Base-by-base conservation (phyloP, 2,113 vertebrate genomes). In the Epinephelus lanceolatus region DNA sequence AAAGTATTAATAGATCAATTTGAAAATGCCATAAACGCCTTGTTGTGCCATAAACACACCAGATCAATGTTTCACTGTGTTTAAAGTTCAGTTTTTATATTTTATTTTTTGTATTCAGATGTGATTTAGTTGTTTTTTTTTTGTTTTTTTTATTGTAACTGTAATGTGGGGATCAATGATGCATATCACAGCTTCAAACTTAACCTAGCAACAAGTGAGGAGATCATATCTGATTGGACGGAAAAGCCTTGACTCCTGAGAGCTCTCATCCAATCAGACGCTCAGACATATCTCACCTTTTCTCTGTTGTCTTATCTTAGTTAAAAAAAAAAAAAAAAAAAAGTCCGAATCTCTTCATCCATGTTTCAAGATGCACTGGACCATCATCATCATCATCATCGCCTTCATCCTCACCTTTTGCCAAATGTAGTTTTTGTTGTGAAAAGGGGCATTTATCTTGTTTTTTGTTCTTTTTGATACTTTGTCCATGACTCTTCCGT, bases 381-480 rank as follows among this genome's bases (percentile, higher is more conserved):
- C 91, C 81, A 18, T 90, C 82, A 65, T 88, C 77, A 55, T 92
- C 81, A 19, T 89, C 82, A 60, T 76, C 76, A 25, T 40, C 57
- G 61, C 67, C 61, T 1, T 42, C 63, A 21, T 52, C 27, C 13
- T 17, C 51, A 23, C 51, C 55, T 71, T 84, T 94, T 94, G 95
- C 95, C 94, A 96, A 95, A 95, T 91, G 78, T 89, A 71, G 56
- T 91, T 93, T 93, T 90, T 84, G 78, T 94, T 92, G 91, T 90
- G 88, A 85, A 91, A 85, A 82, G 86, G 90, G 91, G 91, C 91
- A 92, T 94, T 93, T 92, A 81, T 78, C 90, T 68, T 25, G 40
- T 13, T 56, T 55, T 71, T 55, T n/a, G 62, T 81, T 80, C 60
- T 62, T 90, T 90, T 90, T 92, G 89, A 78, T 94, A 92, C 72